Conservation (phyloP, 2,113 vertebrate genomes). For the Bufo gargarizans region DNA sequence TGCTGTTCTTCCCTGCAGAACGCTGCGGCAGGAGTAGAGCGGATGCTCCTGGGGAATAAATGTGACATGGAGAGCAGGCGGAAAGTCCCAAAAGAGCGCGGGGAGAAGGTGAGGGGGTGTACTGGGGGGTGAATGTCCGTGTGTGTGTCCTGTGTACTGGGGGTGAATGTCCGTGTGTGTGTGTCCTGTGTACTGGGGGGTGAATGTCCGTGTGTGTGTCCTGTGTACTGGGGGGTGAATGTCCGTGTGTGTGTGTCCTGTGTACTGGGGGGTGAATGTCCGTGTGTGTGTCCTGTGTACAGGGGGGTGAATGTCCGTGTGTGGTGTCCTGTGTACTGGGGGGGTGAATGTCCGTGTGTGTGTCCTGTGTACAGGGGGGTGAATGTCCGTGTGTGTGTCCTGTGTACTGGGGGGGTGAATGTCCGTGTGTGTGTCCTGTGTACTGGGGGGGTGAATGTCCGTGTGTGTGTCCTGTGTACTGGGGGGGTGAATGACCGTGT, state of each 20-base stretch:
- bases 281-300: not conserved
- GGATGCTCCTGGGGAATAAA: conserved; percentile 90
- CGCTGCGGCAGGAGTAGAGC: conserved; percentile 85
- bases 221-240: not conserved
- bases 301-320: too few relatives aligned
- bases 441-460: too few relatives aligned
- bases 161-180: not conserved
- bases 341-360: too few relatives aligned
- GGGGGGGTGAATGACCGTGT: not conserved
- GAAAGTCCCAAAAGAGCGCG: conserved; percentile 83
- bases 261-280: not conserved
- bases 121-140: not conserved
- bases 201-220: not conserved
- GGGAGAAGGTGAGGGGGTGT: conserved; percentile 78
- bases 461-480: too few relatives aligned
- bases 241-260: not conserved
- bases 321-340: too few relatives aligned
- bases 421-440: too few relatives aligned
- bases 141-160: not conserved
- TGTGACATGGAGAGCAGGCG: conserved; percentile 90
- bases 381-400: too few relatives aligned
- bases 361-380: too few relatives aligned
- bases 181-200: not conserved
- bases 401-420: too few relatives aligned
- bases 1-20: conserved; percentile 76